Conservation (phyloP, 2,113 vertebrate species). For the Zapornia atra region DNA sequence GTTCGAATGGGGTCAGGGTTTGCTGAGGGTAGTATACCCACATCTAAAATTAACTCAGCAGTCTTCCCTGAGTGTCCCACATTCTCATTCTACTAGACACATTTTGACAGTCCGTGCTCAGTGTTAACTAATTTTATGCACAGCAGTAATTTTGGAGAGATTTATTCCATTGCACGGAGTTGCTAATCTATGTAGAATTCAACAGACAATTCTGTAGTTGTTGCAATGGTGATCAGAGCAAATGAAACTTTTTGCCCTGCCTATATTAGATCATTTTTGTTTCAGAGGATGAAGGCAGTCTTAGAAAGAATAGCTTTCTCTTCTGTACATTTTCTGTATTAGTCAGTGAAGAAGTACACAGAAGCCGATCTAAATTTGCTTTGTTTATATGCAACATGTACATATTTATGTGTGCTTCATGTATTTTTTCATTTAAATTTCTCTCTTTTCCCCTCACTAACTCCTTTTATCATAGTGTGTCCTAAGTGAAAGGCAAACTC, state of each 20-base stretch:
- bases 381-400: constrained; percentile 36
- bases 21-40: background rate
- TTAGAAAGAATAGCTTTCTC: background rate
- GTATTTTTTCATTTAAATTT: constrained; percentile 51
- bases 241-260: constrained; percentile 7
- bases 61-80: constrained; percentile 6
- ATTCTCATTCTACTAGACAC: background rate
- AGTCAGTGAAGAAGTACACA: background rate
- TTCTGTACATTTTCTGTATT: background rate
- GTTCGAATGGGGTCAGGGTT: background rate
- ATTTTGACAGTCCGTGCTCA: background rate
- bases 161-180: background rate
- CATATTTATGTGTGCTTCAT: constrained; percentile 18
- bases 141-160: constrained; percentile 18
- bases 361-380: constrained; percentile 16
- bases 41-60: background rate
- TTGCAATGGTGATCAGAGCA: background rate
- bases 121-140: constrained; percentile 30
- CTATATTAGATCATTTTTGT: background rate
- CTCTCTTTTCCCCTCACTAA: constrained; percentile 33
- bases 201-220: background rate
- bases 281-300: background rate
- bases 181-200: constrained; percentile 17
- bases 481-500: constrained; percentile 57
- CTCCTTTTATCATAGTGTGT: constrained; percentile 28